Base-by-base conservation (phyloP, 2,888 invertebrate genomes). In the Hesperia comma region DNA sequence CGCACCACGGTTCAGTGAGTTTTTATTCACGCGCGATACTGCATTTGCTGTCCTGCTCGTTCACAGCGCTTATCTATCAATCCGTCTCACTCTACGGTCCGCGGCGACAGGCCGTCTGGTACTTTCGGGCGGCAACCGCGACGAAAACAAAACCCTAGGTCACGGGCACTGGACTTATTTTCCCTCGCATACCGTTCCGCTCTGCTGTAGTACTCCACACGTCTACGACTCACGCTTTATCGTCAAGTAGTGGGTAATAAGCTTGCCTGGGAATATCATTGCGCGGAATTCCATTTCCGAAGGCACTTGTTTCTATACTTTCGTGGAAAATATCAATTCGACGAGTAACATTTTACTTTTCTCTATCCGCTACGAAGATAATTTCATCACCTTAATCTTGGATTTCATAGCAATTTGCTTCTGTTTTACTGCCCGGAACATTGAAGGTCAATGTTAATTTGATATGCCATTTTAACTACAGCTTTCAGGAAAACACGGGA, bases 71-170 rank as follows among this genome's bases (percentile, higher is more conserved):
- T 76, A 76, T 75, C 71, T 72, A 75, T 83, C 76, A 78, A 69
- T 75, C 80, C 76, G 79, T 91, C 90, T 85, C 85, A 75, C 80
- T 91, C 85, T 76, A 75, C 71, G 77, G 80, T 80, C 79, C 83
- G 85, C 85, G 92, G 92, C 92, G 92, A 91, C 92, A 92, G 84
- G 92, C 92, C 83, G 92, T 92, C 92, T 92, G 92, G 85, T 85
- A 78, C 80, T 82, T 84, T 85, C 84, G 82, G 82, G 74, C 88
- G 82, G 79, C 81, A 80, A 83, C 77, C 78, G 80, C 85, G 81
- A 79, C 75, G 89, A 83, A 90, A 90, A 90, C 82, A 81, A 87
- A 90, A 89, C 90, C 87, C 88, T 90, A 88, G 85, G 85, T 87
- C 87, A 87, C 76, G 83, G 83, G 80, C 86, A 77, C 82, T 90